Evolutionary conservation across 30 jellyfish, hydroid and myxozoan species (phyloP).

Genomic region (Aurelia sp.): DNA sequence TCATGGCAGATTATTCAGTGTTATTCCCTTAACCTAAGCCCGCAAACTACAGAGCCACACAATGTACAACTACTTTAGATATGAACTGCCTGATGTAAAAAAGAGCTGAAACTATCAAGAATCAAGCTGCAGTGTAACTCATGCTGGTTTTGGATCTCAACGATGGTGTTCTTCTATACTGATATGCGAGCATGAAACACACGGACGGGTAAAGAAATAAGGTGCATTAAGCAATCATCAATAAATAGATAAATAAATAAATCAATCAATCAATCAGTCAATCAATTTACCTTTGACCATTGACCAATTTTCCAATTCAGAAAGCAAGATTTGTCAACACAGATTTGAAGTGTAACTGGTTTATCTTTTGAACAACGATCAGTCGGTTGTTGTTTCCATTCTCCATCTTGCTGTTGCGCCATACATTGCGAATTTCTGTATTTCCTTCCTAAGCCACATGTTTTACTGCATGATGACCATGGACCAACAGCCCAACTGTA

Average conservation of each 20-base stretch:
- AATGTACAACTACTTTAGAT: too few species aligned
- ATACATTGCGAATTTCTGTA: constrained; percentile 65
- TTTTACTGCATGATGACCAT: constrained; percentile 86
- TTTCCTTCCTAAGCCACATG: constrained; percentile 90
- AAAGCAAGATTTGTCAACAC: constrained; percentile 87
- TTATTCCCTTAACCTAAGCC: too few species aligned
- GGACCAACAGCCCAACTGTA: constrained; percentile 83
- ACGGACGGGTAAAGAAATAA: neutral
- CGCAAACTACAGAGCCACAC: too few species aligned
- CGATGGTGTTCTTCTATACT: too few species aligned
- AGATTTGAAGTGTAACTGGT: constrained; percentile 88
- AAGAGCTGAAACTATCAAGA: too few species aligned
- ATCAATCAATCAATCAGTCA: too few species aligned
- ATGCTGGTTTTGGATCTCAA: too few species aligned
- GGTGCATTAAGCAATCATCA: neutral
- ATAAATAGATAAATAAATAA: too few species aligned
- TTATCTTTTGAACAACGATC: constrained; percentile 74
- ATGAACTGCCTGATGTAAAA: too few species aligned
- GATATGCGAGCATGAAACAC: too few species aligned
- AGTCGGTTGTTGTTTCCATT: constrained; percentile 44
- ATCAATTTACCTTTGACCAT: constrained; percentile 87
- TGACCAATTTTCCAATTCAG: constrained; percentile 81
- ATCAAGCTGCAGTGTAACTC: too few species aligned
- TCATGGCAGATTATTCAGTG: too few species aligned
- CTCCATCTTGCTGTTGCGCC: constrained; percentile 68